Percentiles rank a stretch among this genome's conserved stretches.
phyloP scores from a whole-genome alignment of 2,113 vertebrate genomes.

The Triplophysa tibetana region DNA sequence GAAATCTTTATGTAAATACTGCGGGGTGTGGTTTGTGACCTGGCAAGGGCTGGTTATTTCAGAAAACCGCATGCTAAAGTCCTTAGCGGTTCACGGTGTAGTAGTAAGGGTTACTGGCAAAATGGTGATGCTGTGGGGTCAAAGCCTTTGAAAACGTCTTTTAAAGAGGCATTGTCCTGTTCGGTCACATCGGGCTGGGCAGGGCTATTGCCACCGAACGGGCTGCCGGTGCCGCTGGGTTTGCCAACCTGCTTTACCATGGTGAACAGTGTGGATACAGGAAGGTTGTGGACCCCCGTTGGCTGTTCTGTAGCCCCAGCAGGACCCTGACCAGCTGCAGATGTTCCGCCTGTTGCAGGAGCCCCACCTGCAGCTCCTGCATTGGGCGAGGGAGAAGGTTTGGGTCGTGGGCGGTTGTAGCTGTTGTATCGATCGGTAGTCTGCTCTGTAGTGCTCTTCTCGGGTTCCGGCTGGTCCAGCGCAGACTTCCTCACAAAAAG shows the following conservation, averaged over 20 bases:
- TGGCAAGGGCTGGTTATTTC: neutral
- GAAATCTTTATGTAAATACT: slow-evolving; percentile 65
- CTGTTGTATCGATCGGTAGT: slow-evolving; percentile 90
- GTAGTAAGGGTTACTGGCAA: slow-evolving; percentile 79
- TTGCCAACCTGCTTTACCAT: slow-evolving; percentile 82
- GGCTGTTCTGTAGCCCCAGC: slow-evolving; percentile 56
- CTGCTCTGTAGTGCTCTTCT: slow-evolving; percentile 66
- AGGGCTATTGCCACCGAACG: slow-evolving; percentile 86
- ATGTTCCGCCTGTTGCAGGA: slow-evolving; percentile 32
- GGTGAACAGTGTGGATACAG: slow-evolving; percentile 83
- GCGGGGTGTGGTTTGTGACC: slow-evolving; percentile 26
- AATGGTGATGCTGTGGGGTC: slow-evolving; percentile 95
- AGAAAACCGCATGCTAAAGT: slow-evolving; percentile 4
- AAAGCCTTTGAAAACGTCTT: slow-evolving; percentile 96
- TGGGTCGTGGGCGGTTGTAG: slow-evolving; percentile 88
- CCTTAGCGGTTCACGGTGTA: neutral
- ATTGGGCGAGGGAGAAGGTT: slow-evolving; percentile 68
- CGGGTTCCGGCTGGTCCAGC: slow-evolving; percentile 81
- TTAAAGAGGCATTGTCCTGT: slow-evolving; percentile 87
- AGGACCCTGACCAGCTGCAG: slow-evolving; percentile 49
- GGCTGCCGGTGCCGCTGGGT: slow-evolving; percentile 78
- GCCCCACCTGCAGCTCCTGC: slow-evolving; percentile 55
- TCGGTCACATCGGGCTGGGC: slow-evolving; percentile 75
- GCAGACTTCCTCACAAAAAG: slow-evolving; percentile 87
- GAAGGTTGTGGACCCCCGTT: slow-evolving; percentile 82